These are phyloP conservation scores for Gymnopithys bicolor DNA, from an alignment of 2,797 vertebrate species.

Conservation along the genomic window DNA sequence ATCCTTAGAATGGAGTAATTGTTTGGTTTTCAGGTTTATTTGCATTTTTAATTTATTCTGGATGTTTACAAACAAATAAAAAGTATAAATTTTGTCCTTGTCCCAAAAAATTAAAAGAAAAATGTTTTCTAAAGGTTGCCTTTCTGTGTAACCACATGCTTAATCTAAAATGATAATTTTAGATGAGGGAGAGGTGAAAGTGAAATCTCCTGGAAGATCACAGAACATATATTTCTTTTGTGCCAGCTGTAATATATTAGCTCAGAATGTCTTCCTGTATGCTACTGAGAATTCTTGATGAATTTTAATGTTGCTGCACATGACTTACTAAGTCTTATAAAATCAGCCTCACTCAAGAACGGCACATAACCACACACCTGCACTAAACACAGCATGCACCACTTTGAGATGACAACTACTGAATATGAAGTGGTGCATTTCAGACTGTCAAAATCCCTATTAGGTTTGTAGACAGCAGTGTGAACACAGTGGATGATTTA, in stretches of 20 bases:
- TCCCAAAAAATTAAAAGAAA: background rate
- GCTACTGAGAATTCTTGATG: background rate
- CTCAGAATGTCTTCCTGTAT: background rate
- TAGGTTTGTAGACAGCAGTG: background rate
- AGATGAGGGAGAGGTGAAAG: background rate
- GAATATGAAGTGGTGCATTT: background rate
- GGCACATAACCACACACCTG: background rate
- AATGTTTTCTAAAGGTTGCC: background rate
- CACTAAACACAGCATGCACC: background rate
- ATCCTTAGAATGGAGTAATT: background rate
- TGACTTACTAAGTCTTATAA: background rate
- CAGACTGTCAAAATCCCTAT: background rate
- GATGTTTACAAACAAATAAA: background rate
- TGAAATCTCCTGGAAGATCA: conserved; percentile 27
- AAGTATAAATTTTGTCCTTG: background rate
- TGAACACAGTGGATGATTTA: background rate
- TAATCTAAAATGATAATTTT: background rate
- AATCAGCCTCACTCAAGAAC: background rate
- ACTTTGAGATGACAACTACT: background rate
- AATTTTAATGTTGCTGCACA: background rate
- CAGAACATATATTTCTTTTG: background rate
- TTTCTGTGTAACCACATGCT: background rate
- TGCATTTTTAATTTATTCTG: background rate
- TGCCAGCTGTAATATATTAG: conserved; percentile 22
- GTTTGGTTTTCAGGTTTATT: background rate